Conservation (phyloP, 1,140 invertebrate genomes). For the Lycorma delicatula region DNA sequence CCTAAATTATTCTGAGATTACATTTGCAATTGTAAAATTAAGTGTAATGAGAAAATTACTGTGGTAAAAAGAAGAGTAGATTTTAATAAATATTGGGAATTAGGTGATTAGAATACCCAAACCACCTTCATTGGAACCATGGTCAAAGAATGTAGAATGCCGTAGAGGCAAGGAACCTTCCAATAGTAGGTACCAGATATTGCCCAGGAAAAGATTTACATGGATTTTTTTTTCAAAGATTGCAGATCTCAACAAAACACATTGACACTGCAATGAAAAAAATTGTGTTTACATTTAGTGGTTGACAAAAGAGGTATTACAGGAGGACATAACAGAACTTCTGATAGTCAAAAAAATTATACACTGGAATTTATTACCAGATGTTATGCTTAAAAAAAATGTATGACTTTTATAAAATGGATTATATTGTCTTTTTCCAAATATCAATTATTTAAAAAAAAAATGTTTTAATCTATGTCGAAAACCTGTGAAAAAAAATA, state of each 20-base stretch:
- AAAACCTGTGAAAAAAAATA: neutral
- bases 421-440: neutral
- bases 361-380: neutral
- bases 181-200: neutral
- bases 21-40: neutral
- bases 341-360: neutral
- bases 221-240: neutral
- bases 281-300: neutral
- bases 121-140: neutral
- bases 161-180: neutral
- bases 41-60: neutral
- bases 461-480: neutral
- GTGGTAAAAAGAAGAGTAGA: neutral
- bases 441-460: neutral
- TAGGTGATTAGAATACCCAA: neutral
- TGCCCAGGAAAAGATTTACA: neutral
- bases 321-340: neutral
- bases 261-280: neutral
- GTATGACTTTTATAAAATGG: neutral
- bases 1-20: conserved; percentile 3
- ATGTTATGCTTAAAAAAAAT: neutral
- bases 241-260: neutral
- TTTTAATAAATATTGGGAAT: neutral
- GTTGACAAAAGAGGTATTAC: neutral
- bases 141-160: neutral